Conservation (phyloP, 2,888 invertebrate genomes). For the Tridacna gigas region DNA sequence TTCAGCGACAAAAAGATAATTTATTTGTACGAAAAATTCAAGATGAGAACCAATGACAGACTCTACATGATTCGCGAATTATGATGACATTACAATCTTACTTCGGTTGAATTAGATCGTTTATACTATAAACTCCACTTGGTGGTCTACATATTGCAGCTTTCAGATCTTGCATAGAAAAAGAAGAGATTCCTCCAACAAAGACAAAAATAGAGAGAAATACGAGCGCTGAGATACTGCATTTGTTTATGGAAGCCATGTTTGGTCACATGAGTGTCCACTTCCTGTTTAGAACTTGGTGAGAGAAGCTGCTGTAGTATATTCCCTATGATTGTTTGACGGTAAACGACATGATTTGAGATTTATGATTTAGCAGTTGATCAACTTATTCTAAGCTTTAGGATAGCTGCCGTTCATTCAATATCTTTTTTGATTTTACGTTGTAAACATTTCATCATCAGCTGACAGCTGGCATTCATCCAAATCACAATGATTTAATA, state of each 20-base stretch:
- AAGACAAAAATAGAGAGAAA: neutral
- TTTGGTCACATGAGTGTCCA: slow-evolving; percentile 7
- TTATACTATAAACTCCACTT: neutral
- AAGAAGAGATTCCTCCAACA: neutral
- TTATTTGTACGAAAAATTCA: neutral
- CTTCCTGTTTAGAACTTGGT: slow-evolving; percentile 1
- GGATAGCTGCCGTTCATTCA: too few relatives aligned
- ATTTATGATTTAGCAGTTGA: too few relatives aligned
- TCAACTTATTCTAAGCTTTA: too few relatives aligned
- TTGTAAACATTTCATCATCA: too few relatives aligned
- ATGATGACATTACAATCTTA: neutral
- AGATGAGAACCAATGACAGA: too few relatives aligned
- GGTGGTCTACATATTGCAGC: slow-evolving; percentile 4
- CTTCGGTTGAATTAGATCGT: neutral
- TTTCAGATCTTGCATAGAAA: neutral
- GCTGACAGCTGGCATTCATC: too few relatives aligned
- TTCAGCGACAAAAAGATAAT: neutral
- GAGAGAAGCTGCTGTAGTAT: neutral
- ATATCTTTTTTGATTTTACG: too few relatives aligned
- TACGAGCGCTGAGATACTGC: neutral
- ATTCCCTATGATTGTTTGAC: too few relatives aligned
- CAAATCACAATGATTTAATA: too few relatives aligned
- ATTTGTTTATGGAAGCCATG: slow-evolving; percentile 16
- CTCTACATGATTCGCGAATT: neutral
- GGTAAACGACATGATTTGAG: too few relatives aligned